Evolutionary conservation across 2,888 invertebrate species (phyloP), one percentile per base, ranked within the genome.

Genomic region (Auanema freiburgensis): DNA sequence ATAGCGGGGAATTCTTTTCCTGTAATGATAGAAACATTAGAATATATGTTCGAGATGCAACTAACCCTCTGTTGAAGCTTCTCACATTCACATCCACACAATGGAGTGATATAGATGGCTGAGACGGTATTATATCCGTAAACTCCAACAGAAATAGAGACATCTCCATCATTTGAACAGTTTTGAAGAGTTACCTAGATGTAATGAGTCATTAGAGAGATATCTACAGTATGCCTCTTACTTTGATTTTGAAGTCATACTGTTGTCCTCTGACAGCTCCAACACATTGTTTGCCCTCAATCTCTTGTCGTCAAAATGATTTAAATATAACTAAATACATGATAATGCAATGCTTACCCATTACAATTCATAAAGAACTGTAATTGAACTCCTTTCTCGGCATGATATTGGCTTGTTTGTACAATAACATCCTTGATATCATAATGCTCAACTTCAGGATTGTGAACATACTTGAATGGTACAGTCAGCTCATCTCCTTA

Each of bases 81-180:
- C 50, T 83, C 83, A 64, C 83, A 83, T 25, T 83, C 81, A 63
- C 83, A 83, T 10, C 79, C 79, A 64, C 83, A 83, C 12, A 80
- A 57, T 12, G 83, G 79, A 6, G 78, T 77, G 40, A 81, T 69
- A 57, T 74, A 77, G 25, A 75, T 49, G 1, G 68, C 76, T 11
- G 65, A 57, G 51, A 74, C 67, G 24, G 68, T 67, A 33, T 64
- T 57, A 49, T 79, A 77, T 16, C 83, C 83, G 44, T 72, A 71
- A 43, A 83, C 72, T 23, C 83, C 80, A 21, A 83, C 70, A 2
- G 80, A 79, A 16, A 80, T 65, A 18, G 80, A 73, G 43, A 78
- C 70, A 60, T 76, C 72, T 24, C 81, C 81, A 18, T 64, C 57
- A 11, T 49, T 61, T 12, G 73, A 67, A 55, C 82, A 82, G 42